Evolutionary conservation across 2,888 invertebrate species (phyloP).

Genomic region (Prenolepis imparis): DNA sequence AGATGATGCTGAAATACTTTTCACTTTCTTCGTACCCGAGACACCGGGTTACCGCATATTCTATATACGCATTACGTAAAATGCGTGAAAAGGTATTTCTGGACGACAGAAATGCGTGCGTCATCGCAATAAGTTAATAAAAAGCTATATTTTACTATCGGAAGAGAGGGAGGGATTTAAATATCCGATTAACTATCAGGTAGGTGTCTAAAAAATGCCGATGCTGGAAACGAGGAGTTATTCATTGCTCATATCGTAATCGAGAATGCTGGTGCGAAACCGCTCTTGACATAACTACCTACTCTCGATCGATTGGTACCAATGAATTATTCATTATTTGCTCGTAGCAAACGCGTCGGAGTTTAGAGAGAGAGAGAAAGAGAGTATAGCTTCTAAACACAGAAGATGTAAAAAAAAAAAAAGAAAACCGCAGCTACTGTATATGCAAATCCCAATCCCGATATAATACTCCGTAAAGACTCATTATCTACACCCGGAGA

Average conservation of each 20-base stretch:
- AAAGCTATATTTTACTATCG: background rate
- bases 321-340: conserved; percentile 51
- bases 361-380: background rate
- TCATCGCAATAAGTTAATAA: conserved; percentile 8
- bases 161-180: background rate
- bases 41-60: conserved; percentile 5
- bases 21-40: conserved; percentile 35
- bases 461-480: background rate
- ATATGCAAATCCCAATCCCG: background rate
- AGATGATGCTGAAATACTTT: background rate
- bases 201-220: background rate
- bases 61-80: conserved; percentile 27
- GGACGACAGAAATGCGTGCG: background rate
- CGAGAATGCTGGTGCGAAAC: conserved; percentile 34
- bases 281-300: conserved; percentile 49
- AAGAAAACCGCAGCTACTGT: background rate
- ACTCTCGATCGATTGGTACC: conserved; percentile 31
- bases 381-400: background rate
- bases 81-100: conserved; percentile 29
- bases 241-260: conserved; percentile 35
- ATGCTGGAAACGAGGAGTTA: background rate
- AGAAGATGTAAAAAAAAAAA: background rate
- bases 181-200: conserved; percentile 22
- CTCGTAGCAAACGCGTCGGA: background rate
- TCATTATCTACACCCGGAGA: conserved; percentile 12